A percentile compares a stretch with the other conserved stretches of the same genome.
Evolutionary conservation across 1,140 invertebrate species (phyloP).

Genomic region (Tetragonula clypearis): DNA sequence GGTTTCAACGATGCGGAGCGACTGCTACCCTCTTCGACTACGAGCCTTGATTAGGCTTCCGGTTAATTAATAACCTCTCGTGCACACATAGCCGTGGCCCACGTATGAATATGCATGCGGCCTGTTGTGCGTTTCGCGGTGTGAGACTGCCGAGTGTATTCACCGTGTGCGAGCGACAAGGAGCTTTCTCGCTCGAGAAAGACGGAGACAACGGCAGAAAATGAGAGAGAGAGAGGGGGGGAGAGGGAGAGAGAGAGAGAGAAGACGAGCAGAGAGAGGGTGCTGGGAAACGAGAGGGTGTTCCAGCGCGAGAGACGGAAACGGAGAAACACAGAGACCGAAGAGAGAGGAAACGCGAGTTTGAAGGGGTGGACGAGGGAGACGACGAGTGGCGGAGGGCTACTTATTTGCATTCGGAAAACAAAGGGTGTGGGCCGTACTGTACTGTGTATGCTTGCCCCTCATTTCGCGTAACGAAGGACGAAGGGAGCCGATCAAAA

Average conservation of each 20-base stretch:
- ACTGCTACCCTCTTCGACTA: constrained; percentile 74
- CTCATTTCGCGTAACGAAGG: constrained; percentile 68
- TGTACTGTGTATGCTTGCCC: constrained; percentile 60
- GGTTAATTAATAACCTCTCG: constrained; percentile 82
- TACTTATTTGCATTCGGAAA: constrained; percentile 81
- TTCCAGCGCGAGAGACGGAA: constrained; percentile 33
- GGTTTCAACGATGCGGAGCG: constrained; percentile 68
- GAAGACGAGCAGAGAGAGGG: constrained; percentile 1
- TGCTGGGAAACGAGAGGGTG: constrained; percentile 47
- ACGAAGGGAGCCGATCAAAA: constrained; percentile 61
- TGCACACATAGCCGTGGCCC: constrained; percentile 76
- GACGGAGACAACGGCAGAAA: background rate
- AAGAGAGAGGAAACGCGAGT: constrained; percentile 30
- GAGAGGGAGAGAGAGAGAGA: background rate
- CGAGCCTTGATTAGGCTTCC: constrained; percentile 81
- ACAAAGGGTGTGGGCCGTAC: constrained; percentile 75
- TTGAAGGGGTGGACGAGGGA: constrained; percentile 41
- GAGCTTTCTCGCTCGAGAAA: background rate
- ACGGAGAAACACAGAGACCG: constrained; percentile 31
- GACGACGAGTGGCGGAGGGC: constrained; percentile 63
- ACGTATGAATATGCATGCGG: constrained; percentile 81
- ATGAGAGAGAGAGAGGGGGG: background rate
- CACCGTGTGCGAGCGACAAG: constrained; percentile 49
- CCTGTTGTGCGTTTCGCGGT: constrained; percentile 78
- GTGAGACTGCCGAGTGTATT: constrained; percentile 61